A percentile compares a stretch with the other conserved stretches of the same genome.
phyloP scores from a whole-genome alignment of 2,888 invertebrate species.

The Eledone cirrhosa region DNA sequence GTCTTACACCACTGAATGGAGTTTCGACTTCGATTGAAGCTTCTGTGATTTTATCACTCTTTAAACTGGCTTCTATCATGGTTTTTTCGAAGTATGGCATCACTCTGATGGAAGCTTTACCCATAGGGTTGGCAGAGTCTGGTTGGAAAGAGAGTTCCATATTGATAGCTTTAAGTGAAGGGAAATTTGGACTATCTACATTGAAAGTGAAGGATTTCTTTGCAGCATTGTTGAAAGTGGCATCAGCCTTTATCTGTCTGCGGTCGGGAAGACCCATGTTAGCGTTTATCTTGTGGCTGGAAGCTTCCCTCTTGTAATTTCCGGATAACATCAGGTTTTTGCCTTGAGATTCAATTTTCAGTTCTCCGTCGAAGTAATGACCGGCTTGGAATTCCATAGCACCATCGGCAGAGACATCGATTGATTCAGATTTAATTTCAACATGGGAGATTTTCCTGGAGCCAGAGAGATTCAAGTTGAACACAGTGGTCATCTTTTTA shows the following conservation, averaged over 20 bases:
- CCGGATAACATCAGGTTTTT: background rate
- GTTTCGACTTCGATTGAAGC: background rate
- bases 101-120: background rate
- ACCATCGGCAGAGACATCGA: background rate
- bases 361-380: background rate
- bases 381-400: background rate
- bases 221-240: background rate
- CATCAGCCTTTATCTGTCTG: background rate
- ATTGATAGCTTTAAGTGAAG: background rate
- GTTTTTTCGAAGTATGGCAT: background rate
- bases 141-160: background rate
- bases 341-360: background rate
- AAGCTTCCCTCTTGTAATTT: constrained; percentile 18
- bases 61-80: background rate
- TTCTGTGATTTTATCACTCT: background rate
- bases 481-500: background rate
- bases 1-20: background rate
- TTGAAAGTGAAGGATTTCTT: background rate
- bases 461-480: background rate
- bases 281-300: background rate
- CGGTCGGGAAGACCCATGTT: background rate
- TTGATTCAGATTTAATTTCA: background rate
- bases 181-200: background rate
- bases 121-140: background rate
- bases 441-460: background rate